Percentiles rank a stretch among this genome's conserved stretches.
phyloP scores from a whole-genome alignment of 2,113 vertebrate genomes.

The Micromys minutus region DNA sequence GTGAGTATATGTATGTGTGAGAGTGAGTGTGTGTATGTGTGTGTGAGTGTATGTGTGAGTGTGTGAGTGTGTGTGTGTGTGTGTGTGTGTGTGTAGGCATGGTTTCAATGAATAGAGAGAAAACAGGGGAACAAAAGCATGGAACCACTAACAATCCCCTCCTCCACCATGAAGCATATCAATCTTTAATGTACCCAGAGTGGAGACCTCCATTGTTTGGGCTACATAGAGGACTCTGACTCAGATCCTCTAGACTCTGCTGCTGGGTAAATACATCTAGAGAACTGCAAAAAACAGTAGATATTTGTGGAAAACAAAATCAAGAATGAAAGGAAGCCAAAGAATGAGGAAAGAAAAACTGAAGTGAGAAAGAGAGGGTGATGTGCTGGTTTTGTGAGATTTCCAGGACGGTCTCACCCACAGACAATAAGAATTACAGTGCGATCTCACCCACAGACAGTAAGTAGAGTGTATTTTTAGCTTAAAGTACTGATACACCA shows the following conservation, averaged over 20 bases:
- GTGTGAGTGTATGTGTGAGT: neutral
- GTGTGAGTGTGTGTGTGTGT: neutral
- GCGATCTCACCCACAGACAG: neutral
- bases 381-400: neutral
- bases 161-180: neutral
- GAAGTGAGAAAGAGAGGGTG: neutral
- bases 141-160: neutral
- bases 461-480: constrained; percentile 3
- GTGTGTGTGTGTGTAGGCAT: neutral
- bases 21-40: neutral
- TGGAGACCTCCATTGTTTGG: neutral
- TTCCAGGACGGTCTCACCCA: neutral
- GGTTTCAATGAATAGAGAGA: neutral
- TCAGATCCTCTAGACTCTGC: neutral
- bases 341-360: constrained; percentile 10
- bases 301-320: neutral
- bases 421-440: constrained; percentile 25
- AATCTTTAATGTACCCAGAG: neutral
- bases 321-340: neutral
- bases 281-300: neutral
- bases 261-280: neutral
- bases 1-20: no score
- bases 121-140: neutral
- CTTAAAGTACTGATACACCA: neutral
- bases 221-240: neutral